Evolutionary conservation across 2,888 invertebrate genomes (phyloP).

Genomic region (Athalia rosae): DNA sequence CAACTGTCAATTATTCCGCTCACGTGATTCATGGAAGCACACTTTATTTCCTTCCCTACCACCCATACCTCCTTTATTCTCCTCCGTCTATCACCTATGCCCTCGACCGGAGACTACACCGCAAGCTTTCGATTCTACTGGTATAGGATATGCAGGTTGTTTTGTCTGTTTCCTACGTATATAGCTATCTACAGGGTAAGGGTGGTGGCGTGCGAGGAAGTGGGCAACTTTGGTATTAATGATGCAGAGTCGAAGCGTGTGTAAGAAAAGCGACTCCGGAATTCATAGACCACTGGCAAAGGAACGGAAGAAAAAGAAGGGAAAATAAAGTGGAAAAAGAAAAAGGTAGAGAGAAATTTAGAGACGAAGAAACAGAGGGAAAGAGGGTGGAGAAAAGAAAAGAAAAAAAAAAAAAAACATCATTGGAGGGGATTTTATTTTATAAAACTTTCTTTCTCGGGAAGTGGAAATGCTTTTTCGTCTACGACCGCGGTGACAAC

Average conservation of each 20-base stretch:
- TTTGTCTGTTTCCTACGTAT: slow-evolving; percentile 13
- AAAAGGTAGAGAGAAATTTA: background rate
- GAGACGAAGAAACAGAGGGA: background rate
- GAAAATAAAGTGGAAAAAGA: background rate
- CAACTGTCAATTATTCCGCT: slow-evolving; percentile 53
- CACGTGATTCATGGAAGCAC: slow-evolving; percentile 54
- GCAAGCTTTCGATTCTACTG: background rate
- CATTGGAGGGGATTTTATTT: slow-evolving; percentile 25
- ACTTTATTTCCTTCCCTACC: background rate
- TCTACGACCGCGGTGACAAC: slow-evolving; percentile 30
- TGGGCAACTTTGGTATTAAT: slow-evolving; percentile 41
- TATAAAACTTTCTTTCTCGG: slow-evolving; percentile 33
- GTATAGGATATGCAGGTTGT: slow-evolving; percentile 13
- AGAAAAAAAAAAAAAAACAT: slow-evolving; percentile 2
- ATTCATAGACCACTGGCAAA: background rate
- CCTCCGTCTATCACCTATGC: background rate
- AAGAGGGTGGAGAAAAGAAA: slow-evolving; percentile 6
- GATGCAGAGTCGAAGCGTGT: slow-evolving; percentile 37
- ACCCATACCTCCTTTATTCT: background rate
- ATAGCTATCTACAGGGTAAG: slow-evolving; percentile 15
- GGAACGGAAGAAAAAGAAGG: background rate
- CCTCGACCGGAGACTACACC: background rate
- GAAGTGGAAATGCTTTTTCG: slow-evolving; percentile 26
- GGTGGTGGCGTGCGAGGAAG: background rate
- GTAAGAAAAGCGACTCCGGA: slow-evolving; percentile 9